Base-by-base conservation (phyloP, 2,113 vertebrate species). In the Tragelaphus strepsiceros region DNA sequence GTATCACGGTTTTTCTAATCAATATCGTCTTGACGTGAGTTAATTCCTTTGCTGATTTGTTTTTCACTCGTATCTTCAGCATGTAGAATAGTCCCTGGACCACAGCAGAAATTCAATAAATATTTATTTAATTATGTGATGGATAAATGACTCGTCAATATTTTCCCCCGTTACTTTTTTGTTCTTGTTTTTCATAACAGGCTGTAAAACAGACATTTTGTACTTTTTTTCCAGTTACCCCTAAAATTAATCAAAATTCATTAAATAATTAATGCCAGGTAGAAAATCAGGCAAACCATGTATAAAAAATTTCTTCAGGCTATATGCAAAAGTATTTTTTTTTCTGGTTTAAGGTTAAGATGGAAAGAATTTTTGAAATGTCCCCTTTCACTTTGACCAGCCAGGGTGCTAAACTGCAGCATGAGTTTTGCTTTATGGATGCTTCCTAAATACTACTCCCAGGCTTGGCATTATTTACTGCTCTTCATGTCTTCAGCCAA, bases 341-440 rank as follows among this genome's bases (percentile, higher is more conserved):
- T 97, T 88, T 96, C 53, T 91, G 92, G 74, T 91, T 97, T 94
- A 96, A 82, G 91, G 62, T 85, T 87, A 62, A 87, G 28, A 88
- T 64, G 59, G 92, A 90, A 92, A 95, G n/a, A 87, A 54, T 98
- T 98, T 86, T 97, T 85, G 15, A 93, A 96, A 95, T 95, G 97
- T 51, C 32, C 89, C 87, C 21, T 88, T 98, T 98, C 81, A 58
- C 59, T 98, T 96, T 97, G 83, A 95, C 90, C 98, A 97, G 83
- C 89, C 62, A 67, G 84, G 93, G 97, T 94, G 98, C 98, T 98
- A 98, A 98, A 59, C 95, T 98, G 98, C 98, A 97, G 98, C 97
- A 95, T 97, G 97, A 98, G 97, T 97, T 92, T 98, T 97, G 98
- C 96, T 98, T 98, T 97, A 77, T 97, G 98, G 98, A 96, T 61